Conservation (phyloP, 2,888 invertebrate genomes). For the Cylloceria caligata region DNA sequence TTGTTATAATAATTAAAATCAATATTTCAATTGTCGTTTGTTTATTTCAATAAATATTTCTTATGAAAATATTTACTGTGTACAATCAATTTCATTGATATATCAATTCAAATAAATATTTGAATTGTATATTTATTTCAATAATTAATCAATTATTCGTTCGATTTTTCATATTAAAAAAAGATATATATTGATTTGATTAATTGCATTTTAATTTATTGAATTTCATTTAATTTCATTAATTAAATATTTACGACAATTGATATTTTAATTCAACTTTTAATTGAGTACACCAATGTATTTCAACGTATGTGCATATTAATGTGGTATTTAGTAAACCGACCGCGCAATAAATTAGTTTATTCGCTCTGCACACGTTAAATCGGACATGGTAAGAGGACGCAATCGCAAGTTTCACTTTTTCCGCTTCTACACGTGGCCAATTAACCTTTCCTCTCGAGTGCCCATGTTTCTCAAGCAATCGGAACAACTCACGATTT, state of each 20-base stretch:
- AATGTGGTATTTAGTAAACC: slow-evolving; percentile 42
- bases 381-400: background rate
- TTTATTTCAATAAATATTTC: too few relatives aligned
- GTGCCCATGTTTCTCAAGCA: slow-evolving; percentile 12
- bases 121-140: background rate
- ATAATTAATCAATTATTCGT: too few relatives aligned
- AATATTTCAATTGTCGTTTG: too few relatives aligned
- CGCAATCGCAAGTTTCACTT: slow-evolving; percentile 26
- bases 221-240: background rate
- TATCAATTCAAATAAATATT: background rate
- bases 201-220: background rate
- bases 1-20: too few relatives aligned
- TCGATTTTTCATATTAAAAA: too few relatives aligned
- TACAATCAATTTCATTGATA: too few relatives aligned
- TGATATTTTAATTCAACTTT: background rate
- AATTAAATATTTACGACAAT: background rate
- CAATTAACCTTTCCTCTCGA: slow-evolving; percentile 35
- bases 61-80: too few relatives aligned
- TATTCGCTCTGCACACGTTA: slow-evolving; percentile 24
- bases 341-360: slow-evolving; percentile 30
- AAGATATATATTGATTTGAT: background rate
- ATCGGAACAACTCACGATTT: slow-evolving; percentile 4
- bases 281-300: background rate
- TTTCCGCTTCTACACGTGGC: background rate
- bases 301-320: slow-evolving; percentile 22